phyloP scores from a whole-genome alignment of 2,888 invertebrate genomes.

The Xestia sexstrigata region DNA sequence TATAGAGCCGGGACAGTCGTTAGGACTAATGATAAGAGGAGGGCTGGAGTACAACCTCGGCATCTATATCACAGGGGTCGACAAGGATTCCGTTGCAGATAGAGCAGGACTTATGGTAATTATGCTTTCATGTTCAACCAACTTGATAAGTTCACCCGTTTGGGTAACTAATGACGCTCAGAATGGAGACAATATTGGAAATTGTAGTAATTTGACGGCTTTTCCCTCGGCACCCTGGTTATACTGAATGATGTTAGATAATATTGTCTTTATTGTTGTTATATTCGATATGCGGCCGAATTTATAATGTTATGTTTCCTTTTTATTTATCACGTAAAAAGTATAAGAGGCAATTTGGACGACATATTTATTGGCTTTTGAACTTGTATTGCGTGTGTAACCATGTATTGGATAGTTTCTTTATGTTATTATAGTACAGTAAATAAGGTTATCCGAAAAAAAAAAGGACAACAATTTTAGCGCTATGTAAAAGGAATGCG shows the following conservation, averaged over 20 bases:
- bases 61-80: constrained; percentile 98
- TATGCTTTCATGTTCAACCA: constrained; percentile 33
- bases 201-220: constrained; percentile 4
- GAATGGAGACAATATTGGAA: constrained; percentile 5
- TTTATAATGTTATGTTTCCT: background rate
- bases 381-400: background rate
- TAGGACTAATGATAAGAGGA: constrained; percentile 98
- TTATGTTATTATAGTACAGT: background rate
- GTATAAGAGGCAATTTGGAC: constrained; percentile 5
- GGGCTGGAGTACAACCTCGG: constrained; percentile 98
- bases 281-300: background rate
- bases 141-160: constrained; percentile 11
- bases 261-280: background rate
- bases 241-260: background rate
- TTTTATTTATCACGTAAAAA: constrained; percentile 13
- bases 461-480: background rate
- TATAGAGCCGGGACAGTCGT: constrained; percentile 97
- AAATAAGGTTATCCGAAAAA: background rate
- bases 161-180: constrained; percentile 1
- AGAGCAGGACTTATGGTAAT: constrained; percentile 96
- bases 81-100: constrained; percentile 98
- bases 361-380: constrained; percentile 2
- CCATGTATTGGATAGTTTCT: background rate
- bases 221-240: background rate
- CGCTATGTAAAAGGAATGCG: constrained; percentile 21